Conservation (phyloP, 2,797 vertebrate genomes). For the Anguilla anguilla region DNA sequence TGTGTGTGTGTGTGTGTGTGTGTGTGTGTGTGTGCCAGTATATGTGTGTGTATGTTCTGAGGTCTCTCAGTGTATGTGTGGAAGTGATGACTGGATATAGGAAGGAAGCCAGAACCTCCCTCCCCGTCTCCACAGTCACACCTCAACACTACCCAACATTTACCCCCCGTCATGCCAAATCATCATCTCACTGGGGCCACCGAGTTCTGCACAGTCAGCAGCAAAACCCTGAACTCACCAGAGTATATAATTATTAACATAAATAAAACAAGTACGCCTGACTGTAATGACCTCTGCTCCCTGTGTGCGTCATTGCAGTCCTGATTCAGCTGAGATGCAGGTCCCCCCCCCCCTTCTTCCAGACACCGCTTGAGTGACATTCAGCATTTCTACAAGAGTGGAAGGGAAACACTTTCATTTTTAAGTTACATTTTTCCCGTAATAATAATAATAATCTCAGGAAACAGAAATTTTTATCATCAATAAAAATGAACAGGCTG, state of each 20-base stretch:
- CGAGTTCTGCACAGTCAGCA: constrained; percentile 37
- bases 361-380: constrained; percentile 48
- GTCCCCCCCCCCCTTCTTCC: constrained; percentile 44
- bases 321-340: constrained; percentile 48
- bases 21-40: not conserved
- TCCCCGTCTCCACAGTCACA: not conserved
- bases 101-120: not conserved
- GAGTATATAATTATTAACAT: constrained; percentile 43
- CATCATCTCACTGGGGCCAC: not conserved
- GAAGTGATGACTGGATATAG: not conserved
- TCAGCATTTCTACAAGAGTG: constrained; percentile 39
- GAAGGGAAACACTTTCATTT: constrained; percentile 49
- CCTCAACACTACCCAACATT: too few relatives aligned
- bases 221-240: constrained; percentile 39
- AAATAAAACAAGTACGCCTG: constrained; percentile 52
- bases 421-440: constrained; percentile 54
- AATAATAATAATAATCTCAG: constrained; percentile 62
- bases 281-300: constrained; percentile 52
- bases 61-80: not conserved
- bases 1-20: too few relatives aligned
- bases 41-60: not conserved
- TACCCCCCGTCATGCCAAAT: not conserved
- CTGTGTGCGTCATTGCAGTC: constrained; percentile 38
- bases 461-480: constrained; percentile 52
- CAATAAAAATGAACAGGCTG: constrained; percentile 67